Base-by-base conservation (phyloP, 2,888 invertebrate species). In the Mayetiola destructor region DNA sequence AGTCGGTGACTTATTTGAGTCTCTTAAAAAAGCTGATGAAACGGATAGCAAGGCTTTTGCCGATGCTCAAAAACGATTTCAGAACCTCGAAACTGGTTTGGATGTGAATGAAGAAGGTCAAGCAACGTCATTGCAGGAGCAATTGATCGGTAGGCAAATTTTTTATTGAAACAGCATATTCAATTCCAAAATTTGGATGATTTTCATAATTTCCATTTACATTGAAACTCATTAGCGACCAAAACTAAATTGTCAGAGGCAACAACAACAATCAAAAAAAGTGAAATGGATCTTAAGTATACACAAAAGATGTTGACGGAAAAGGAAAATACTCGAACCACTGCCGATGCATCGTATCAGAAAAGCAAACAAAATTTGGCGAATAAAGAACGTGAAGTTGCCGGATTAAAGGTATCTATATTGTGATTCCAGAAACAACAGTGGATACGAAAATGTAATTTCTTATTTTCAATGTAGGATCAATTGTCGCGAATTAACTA, bases 111-210 rank as follows among this genome's bases (percentile, higher is more conserved):
- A 83, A 18, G 81, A 82, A 60, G 90, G 90, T 0, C 79, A 81
- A 65, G 82, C 88, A 6, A 85, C 87, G 35, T 88, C 94, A 0
- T 75, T 96, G 57, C 88, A 90, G 67, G 89, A 92, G 62, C 93
- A 93, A 68, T 77, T 95, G 20, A 92, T 92, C 69, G 80, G 85
- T 85, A 66, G 66, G 69, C 32, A 32, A 9, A 32, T 32, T n/a
- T n/a, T 42, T 14, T n/a, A 23, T 42, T 21, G 21, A 23, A 16
- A 16, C n/a, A n/a, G n/a, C n/a, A 16, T 18, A 53, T 54, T 59
- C 23, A 21, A 3, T 29, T 10, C 30, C 23, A 37, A 2, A 58
- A 48, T 23, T 32, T 53, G 14, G 27, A 14, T 48, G 6, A 14
- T 36, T 35, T 18, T 42, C 20, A 58, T 1, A 35, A 20, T 37